phyloP scores from a whole-genome alignment of 2,888 invertebrate species.

The Leptinotarsa rubiginosa region DNA sequence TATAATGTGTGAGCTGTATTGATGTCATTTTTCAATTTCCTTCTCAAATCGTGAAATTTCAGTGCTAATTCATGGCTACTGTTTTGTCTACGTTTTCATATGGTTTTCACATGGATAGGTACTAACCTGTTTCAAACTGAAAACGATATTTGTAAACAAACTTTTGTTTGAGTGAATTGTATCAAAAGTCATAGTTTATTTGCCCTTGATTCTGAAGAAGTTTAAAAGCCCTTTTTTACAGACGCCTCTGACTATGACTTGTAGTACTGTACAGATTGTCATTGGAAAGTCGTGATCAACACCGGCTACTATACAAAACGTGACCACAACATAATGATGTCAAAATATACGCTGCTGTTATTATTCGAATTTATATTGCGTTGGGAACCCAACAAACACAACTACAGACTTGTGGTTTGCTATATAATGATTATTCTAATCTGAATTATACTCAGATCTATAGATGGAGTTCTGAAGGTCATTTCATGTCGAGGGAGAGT shows the following conservation, averaged over 20 bases:
- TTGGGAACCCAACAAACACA: conserved; percentile 51
- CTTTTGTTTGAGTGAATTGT: too few species aligned
- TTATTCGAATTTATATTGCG: conserved; percentile 57
- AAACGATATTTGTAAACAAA: too few species aligned
- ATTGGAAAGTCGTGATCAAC: conserved; percentile 64
- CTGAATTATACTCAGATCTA: conserved; percentile 46
- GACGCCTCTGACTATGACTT: conserved; percentile 36
- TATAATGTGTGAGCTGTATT: too few species aligned
- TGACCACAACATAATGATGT: conserved; percentile 64
- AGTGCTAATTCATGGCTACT: too few species aligned
- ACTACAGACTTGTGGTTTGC: conserved; percentile 56
- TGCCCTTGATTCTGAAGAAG: too few species aligned
- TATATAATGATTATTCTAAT: conserved; percentile 53
- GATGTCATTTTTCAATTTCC: too few species aligned
- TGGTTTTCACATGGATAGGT: too few species aligned
- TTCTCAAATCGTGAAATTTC: too few species aligned
- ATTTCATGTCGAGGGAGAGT: conserved; percentile 16
- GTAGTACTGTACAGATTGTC: conserved; percentile 52
- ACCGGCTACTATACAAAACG: conserved; percentile 66
- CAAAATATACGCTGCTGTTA: conserved; percentile 61
- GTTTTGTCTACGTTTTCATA: too few species aligned
- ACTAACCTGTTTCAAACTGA: too few species aligned
- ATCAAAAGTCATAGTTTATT: too few species aligned
- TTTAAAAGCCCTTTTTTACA: background rate
- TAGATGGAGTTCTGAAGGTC: conserved; percentile 29